phyloP scores from a whole-genome alignment of 2,113 vertebrate species.

The Notechis scutatus region DNA sequence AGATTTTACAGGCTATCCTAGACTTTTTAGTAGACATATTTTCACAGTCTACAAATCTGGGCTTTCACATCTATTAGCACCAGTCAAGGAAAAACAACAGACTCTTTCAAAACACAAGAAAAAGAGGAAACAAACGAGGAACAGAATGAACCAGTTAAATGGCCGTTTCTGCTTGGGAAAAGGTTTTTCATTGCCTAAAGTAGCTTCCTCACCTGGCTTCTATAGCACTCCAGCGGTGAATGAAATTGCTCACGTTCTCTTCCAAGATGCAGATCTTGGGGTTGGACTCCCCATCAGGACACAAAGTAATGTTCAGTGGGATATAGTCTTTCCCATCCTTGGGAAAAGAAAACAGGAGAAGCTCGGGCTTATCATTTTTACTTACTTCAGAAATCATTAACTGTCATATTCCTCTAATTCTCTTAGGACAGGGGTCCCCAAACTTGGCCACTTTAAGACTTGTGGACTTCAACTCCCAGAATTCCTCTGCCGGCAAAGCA shows the following conservation, averaged over 20 bases:
- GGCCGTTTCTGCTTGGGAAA: not conserved
- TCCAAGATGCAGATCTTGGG: slow-evolving; percentile 64
- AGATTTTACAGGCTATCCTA: not conserved
- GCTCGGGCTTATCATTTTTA: not conserved
- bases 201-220: slow-evolving; percentile 74
- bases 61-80: not conserved
- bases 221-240: slow-evolving; percentile 75
- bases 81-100: not conserved
- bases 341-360: not conserved
- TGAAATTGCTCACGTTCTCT: slow-evolving; percentile 66
- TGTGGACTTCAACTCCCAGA: no score
- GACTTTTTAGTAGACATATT: not conserved
- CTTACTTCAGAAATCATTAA: not conserved
- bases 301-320: slow-evolving; percentile 86
- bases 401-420: not conserved
- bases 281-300: slow-evolving; percentile 70
- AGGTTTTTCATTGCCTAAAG: not conserved
- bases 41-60: not conserved
- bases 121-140: not conserved
- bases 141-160: not conserved
- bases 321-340: slow-evolving; percentile 95
- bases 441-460: no score
- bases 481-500: no score
- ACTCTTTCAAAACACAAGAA: not conserved
- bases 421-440: not conserved